Conservation (phyloP, 2,797 vertebrate species). For the Coregonus suidteri region DNA sequence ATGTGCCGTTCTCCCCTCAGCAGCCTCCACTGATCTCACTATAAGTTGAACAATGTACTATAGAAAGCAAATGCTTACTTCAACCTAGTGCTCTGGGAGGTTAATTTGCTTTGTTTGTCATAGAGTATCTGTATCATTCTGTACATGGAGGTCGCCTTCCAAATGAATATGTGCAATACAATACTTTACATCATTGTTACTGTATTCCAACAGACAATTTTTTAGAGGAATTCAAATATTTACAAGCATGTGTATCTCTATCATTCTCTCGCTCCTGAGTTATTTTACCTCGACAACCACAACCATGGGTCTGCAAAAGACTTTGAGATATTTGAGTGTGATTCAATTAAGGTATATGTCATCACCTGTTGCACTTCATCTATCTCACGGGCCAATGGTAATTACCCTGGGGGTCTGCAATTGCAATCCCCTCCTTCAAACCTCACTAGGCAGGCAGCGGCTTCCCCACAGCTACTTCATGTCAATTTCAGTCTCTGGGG, state of each 20-base stretch:
- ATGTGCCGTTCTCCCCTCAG: no score
- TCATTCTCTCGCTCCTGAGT: constrained; percentile 10
- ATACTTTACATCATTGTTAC: not conserved
- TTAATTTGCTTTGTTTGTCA: not conserved
- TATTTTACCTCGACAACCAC: constrained; percentile 49
- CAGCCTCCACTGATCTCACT: not conserved
- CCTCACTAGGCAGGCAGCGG: constrained; percentile 28
- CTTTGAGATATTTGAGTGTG: constrained; percentile 41
- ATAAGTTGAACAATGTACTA: not conserved
- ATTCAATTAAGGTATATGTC: constrained; percentile 58
- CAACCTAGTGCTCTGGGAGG: not conserved
- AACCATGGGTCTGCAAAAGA: constrained; percentile 28
- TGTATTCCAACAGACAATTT: not conserved
- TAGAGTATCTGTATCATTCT: not conserved
- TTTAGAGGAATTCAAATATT: not conserved
- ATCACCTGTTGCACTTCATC: constrained; percentile 41
- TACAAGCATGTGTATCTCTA: not conserved
- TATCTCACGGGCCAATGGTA: constrained; percentile 46
- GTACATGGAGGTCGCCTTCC: not conserved
- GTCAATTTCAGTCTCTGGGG: constrained; percentile 27
- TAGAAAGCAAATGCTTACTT: not conserved
- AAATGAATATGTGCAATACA: not conserved
- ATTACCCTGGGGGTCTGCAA: constrained; percentile 40
- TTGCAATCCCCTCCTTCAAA: constrained; percentile 39
- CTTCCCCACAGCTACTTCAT: constrained; percentile 35